Conservation (phyloP, 2,888 invertebrate species). For the Meghimatium bilineatum region DNA sequence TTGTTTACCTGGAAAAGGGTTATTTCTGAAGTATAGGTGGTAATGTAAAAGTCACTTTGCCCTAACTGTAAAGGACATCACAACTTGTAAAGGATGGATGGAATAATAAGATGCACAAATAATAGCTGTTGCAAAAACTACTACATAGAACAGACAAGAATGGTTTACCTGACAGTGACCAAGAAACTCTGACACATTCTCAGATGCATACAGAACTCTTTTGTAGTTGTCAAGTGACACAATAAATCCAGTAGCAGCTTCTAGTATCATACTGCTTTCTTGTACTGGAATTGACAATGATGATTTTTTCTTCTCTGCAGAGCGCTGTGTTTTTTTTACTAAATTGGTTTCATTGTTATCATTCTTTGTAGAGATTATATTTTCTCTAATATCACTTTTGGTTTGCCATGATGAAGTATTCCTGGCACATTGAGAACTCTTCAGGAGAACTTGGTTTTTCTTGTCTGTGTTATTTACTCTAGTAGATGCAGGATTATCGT, state of each 20-base stretch:
- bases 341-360: background rate
- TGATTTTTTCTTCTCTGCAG: background rate
- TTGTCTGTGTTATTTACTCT: background rate
- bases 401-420: background rate
- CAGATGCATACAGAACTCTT: constrained; percentile 25
- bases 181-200: constrained; percentile 30
- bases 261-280: constrained; percentile 6
- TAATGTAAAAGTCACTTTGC: too few species aligned
- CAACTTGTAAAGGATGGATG: too few species aligned
- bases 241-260: constrained; percentile 22
- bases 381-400: background rate
- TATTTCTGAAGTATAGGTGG: too few species aligned
- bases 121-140: background rate
- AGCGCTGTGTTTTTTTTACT: background rate
- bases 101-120: too few species aligned
- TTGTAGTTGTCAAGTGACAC: constrained; percentile 10
- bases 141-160: background rate
- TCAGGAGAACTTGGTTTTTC: background rate
- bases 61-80: too few species aligned
- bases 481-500: background rate
- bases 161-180: constrained; percentile 22
- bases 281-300: background rate
- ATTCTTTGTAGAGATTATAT: background rate
- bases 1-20: too few species aligned
- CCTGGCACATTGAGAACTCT: background rate